A percentile compares a stretch with the other conserved stretches of the same genome.
phyloP scores from a whole-genome alignment of 2,888 invertebrate species.

The Hofmannophila pseudospretella region DNA sequence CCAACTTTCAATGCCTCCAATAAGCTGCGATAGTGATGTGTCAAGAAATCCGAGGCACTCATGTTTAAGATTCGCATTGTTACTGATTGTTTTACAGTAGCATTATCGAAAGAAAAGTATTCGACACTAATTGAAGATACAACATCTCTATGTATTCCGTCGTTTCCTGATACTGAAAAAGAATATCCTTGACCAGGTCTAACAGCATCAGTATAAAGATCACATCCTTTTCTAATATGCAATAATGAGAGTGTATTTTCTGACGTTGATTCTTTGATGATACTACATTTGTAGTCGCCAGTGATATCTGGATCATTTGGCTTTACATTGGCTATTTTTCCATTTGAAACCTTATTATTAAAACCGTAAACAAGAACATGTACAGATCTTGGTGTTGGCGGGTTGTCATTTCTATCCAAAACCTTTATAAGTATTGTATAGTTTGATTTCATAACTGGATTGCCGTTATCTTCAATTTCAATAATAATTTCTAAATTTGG shows the following conservation, averaged over 20 bases:
- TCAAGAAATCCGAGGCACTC: conserved; percentile 86
- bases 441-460: conserved; percentile 88
- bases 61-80: conserved; percentile 86
- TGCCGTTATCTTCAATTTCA: conserved; percentile 93
- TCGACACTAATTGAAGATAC: conserved; percentile 91
- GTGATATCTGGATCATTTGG: conserved; percentile 95
- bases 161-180: conserved; percentile 90
- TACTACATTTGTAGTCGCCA: conserved; percentile 92
- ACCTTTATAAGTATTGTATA: conserved; percentile 87
- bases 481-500: conserved; percentile 86
- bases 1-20: conserved; percentile 83
- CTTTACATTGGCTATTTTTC: conserved; percentile 93
- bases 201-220: conserved; percentile 85
- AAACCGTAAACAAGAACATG: conserved; percentile 88
- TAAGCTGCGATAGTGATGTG: conserved; percentile 85
- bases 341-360: conserved; percentile 85
- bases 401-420: conserved; percentile 93
- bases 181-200: conserved; percentile 86
- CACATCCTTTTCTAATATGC: conserved; percentile 86
- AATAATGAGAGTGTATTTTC: conserved; percentile 78
- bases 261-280: conserved; percentile 82
- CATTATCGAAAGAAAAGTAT: conserved; percentile 88
- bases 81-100: conserved; percentile 89
- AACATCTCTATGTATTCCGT: conserved; percentile 92
- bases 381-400: conserved; percentile 89